Evolutionary conservation across 2,797 vertebrate genomes (phyloP).

Genomic region (Aphelocoma californica): DNA sequence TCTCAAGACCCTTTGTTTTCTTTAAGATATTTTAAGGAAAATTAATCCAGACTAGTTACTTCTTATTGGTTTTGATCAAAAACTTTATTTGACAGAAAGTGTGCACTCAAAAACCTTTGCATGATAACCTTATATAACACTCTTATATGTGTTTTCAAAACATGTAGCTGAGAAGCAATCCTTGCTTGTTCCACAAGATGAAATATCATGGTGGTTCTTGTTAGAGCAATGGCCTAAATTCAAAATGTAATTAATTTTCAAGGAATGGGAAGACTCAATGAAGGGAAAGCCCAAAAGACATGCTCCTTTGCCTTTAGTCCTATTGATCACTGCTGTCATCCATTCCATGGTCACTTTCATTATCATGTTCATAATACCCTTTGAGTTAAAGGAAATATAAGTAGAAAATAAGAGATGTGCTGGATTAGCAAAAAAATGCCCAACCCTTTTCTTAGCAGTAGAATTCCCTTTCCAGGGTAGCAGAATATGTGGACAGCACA

Average conservation of each 20-base stretch:
- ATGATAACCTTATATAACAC: background rate
- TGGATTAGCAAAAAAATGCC: background rate
- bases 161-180: background rate
- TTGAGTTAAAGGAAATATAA: background rate
- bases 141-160: background rate
- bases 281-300: background rate
- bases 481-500: background rate
- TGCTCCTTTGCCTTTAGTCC: background rate
- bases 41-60: background rate
- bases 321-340: background rate
- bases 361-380: background rate
- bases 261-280: background rate
- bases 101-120: background rate
- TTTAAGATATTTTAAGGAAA: background rate
- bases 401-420: background rate
- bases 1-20: background rate
- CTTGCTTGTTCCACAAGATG: background rate
- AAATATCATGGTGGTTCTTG: background rate
- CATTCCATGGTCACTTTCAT: background rate
- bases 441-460: background rate
- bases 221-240: background rate
- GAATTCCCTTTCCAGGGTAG: background rate
- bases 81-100: background rate
- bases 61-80: background rate
- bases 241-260: background rate